Base-by-base conservation (phyloP, 30 jellyfish, hydroid and myxozoan genomes). In the Aurelia aurita region DNA sequence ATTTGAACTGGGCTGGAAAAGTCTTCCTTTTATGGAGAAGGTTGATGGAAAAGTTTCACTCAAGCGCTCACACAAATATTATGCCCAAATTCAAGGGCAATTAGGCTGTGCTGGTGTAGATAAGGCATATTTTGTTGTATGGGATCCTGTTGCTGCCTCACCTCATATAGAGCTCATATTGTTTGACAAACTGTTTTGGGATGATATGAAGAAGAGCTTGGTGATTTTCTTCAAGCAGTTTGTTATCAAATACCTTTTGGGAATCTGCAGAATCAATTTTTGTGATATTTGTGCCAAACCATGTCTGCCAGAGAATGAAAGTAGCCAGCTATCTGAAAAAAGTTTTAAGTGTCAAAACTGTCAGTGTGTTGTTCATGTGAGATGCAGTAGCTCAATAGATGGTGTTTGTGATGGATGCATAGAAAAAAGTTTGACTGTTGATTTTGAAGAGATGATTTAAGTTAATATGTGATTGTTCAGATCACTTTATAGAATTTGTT, bases 31-130 rank as follows among this genome's bases (percentile, higher is more conserved):
- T n/a, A n/a, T n/a, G n/a, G n/a, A n/a, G n/a, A n/a, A n/a, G n/a
- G n/a, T n/a, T n/a, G n/a, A 23, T 59, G 72, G 32, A 9, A 59
- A 59, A 59, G 20, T 59, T 9, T 12, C 20, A 12, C 72, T 59
- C 31, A 12, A 20, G 20, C 11, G 20, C 23, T 59, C 72, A 7
- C 72, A 59, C 26, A 59, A 59, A 59, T 23, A 59, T 20, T 59
- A 59, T 59, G 72, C 72, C 11, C 72, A 59, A 23, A 23, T 59
- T 47, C 59, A 47, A 47, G 59, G 59, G 16, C 59, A 47, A 47
- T 8, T 47, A 16, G 59, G 14, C 16, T 47, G 59, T 47, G 16
- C n/a, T n/a, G n/a, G 14, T 16, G 59, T 10, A 8, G 59, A 47
- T 8, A 16, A 20, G 14, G 16, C 59, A 47, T 47, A 8, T 16